Percentiles rank a stretch among this genome's conserved stretches.
phyloP scores from a whole-genome alignment of 2,113 vertebrate genomes.

The Nothoprocta perdicaria region DNA sequence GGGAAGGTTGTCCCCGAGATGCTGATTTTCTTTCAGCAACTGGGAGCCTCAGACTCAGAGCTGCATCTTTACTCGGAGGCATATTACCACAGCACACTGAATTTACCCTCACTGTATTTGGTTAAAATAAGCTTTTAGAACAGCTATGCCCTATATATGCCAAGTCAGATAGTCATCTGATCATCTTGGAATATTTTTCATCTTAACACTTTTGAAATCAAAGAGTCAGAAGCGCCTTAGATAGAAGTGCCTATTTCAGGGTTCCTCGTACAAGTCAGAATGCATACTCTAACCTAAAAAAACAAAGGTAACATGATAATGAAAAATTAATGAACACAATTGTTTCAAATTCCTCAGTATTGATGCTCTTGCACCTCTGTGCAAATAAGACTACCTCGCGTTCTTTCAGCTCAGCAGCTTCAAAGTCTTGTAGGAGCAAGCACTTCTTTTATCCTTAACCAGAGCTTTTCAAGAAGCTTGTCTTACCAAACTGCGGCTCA shows the following conservation, averaged over 20 bases:
- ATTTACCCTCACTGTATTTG: not conserved
- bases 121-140: constrained; percentile 30
- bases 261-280: not conserved
- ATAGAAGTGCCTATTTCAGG: not conserved
- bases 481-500: constrained; percentile 11
- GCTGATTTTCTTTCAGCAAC: not conserved
- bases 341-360: not conserved
- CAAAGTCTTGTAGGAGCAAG: not conserved
- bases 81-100: not conserved
- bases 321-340: not conserved
- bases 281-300: not conserved
- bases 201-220: not conserved
- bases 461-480: constrained; percentile 3
- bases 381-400: not conserved
- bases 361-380: not conserved
- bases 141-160: constrained; percentile 26
- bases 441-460: not conserved
- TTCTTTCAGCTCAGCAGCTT: not conserved
- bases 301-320: not conserved
- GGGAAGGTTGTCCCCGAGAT: not conserved
- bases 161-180: not conserved
- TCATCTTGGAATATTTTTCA: not conserved
- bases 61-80: not conserved
- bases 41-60: not conserved
- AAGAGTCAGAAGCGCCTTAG: not conserved